Evolutionary conservation across 2,113 vertebrate genomes (phyloP), one percentile per base, ranked within the genome.

Genomic region (Colius striatus): DNA sequence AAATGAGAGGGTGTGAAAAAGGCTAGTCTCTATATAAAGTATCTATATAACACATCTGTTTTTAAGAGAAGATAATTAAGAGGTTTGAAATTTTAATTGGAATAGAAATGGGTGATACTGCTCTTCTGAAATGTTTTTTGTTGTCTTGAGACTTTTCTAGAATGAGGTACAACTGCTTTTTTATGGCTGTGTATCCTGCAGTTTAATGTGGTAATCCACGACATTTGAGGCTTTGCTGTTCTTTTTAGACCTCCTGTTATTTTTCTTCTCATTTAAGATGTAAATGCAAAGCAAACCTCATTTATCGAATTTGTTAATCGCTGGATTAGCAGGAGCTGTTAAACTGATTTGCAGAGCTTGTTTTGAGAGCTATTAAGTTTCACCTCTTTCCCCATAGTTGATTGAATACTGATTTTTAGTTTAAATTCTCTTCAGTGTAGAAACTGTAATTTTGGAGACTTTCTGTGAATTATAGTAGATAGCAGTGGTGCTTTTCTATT

Each of bases 321-420:
- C 76, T 82, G 65, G 75, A 94, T 96, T 93, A 94, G 43, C 20
- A 12, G 29, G 38, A 62, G 36, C 34, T 73, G 41, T 76, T 91
- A 86, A 93, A 77, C 38, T 94, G 71, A 90, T 83, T 75, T 91
- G n/a, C 45, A 70, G 72, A 85, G 27, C n/a, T 87, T 84, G 51
- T 76, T 91, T 74, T 91, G 54, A 77, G 53, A 77, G 61, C 53
- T 76, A 7, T 57, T 73, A 70, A 30, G 6, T 72, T 83, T 90
- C 38, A 70, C 51, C 41, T 80, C 47, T 89, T 87, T 91, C 78
- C 21, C 18, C 6, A 4, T 70, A 34, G 23, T 85, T 70, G 48
- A 66, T 5, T 68, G 57, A 84, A 78, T 5, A 76, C 32, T 43
- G n/a, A 32, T 50, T 92, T 89, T 90, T 84, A 77, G 27, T 58